A percentile compares a stretch with the other conserved stretches of the same genome.
phyloP scores from a whole-genome alignment of 2,888 invertebrate genomes.

The Agonopterix alstromeriana region DNA sequence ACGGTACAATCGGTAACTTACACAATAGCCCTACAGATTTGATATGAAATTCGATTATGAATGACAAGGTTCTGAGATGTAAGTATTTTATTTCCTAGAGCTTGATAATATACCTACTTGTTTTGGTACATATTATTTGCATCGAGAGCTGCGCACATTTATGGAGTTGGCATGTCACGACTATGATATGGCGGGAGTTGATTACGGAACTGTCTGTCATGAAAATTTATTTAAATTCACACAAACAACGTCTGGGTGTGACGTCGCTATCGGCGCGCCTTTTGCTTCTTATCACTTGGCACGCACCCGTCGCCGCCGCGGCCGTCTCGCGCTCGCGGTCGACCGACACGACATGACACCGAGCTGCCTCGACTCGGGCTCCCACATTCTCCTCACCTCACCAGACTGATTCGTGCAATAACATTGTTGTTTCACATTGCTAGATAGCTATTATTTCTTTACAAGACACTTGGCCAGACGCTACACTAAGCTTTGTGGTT shows the following conservation, averaged over 20 bases:
- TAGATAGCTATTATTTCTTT: background rate
- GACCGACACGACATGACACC: conserved; percentile 28
- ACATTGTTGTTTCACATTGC: background rate
- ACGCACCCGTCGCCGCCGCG: conserved; percentile 43
- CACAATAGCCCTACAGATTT: too few species aligned
- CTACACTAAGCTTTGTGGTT: background rate
- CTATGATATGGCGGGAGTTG: conserved; percentile 63
- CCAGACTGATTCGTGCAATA: conserved; percentile 3
- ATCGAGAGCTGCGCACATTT: conserved; percentile 20
- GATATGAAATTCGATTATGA: too few species aligned
- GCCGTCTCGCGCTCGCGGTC: conserved; percentile 52
- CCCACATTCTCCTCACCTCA: conserved; percentile 34
- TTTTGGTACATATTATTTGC: background rate
- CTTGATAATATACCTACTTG: too few species aligned
- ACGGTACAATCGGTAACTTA: too few species aligned
- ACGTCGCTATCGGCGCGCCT: conserved; percentile 73
- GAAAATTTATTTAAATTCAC: conserved; percentile 77
- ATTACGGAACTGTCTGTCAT: conserved; percentile 77
- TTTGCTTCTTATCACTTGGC: conserved; percentile 70
- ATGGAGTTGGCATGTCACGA: conserved; percentile 59
- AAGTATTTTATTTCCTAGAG: too few species aligned
- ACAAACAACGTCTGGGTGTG: conserved; percentile 77
- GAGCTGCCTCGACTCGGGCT: conserved; percentile 43
- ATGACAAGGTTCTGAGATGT: too few species aligned
- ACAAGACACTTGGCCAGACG: background rate